Evolutionary conservation across 2,888 invertebrate species (phyloP), one percentile per base, ranked within the genome.

Genomic region (Apodemia zela): DNA sequence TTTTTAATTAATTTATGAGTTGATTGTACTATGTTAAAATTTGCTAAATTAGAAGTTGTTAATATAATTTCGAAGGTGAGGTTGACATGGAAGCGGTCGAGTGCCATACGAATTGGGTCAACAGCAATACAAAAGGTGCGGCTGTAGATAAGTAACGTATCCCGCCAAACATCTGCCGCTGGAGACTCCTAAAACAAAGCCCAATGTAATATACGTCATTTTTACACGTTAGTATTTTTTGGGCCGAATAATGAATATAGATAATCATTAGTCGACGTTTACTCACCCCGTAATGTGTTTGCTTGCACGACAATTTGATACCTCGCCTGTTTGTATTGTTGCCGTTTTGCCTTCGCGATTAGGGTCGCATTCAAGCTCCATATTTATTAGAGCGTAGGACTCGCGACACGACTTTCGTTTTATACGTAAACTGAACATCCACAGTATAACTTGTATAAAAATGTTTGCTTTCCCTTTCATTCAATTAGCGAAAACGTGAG

Each of bases 271-370:
- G 79, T 80, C 83, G 77, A 77, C 82, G 84, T 85, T 86, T 87
- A 79, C 82, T 78, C 81, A 78, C 85, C 83, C 84, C 85, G 84
- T 87, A 89, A 89, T 89, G 85, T 89, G 87, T 89, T 89, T 88
- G 88, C 84, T 82, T 84, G 82, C 84, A 84, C 85, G 80, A 87
- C 85, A 85, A 86, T 85, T 89, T 88, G 84, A 85, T 86, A 85
- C 86, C 85, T 77, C 84, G 85, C 84, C 85, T 87, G 88, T 89
- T 87, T 89, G 85, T 82, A 83, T 87, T 87, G 87, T 88, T 86
- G 85, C 85, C 86, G 82, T 87, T 89, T 85, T 88, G 84, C 87
- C 86, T 87, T 87, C 83, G 78, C 85, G 90, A 87, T 88, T 88
- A 88, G 86, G 90, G 89, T 86, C 84, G 85, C 79, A 84, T 87